Base-by-base conservation (phyloP, 2,113 vertebrate species). In the Chaetura pelagica region DNA sequence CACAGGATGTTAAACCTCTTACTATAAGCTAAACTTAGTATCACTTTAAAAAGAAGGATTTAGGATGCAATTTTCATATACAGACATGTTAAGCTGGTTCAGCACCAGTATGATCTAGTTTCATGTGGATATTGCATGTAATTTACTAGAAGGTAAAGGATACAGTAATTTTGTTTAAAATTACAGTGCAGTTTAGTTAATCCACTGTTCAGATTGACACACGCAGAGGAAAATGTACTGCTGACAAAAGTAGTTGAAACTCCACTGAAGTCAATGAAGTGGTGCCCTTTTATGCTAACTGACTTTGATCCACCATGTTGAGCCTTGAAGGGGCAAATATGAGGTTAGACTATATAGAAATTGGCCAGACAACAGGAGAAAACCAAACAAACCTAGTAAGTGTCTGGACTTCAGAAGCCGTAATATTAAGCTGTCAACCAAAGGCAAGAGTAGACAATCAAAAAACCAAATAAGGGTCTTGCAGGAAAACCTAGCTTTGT, bases 381-480 rank as follows among this genome's bases (percentile, higher is more conserved):
- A 96, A 96, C 79, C 91, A 91, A 96, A 96, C 96, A 75, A 90
- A 91, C 91, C 76, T 84, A 94, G 2, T 80, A 92, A 93, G 94
- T 92, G 96, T 97, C 97, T 97, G 96, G 97, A 97, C 94, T 96
- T 96, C 94, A 90, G 81, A 98, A 97, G 97, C 93, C 59, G 96
- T 97, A 96, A 97, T 85, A 66, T 86, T 87, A 87, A 97, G 97
- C 98, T 98, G 96, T 98, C 97, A 98, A 98, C 98, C 98, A 98
- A 98, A 98, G 97, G 97, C 97, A 97, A 97, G 92, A 96, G 85
- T 93, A 96, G 96, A 97, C 93, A 98, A 97, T 96, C 96, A 97
- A 97, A 98, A 98, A 97, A 98, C 97, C 98, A 98, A 98, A 98
- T 96, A 98, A 91, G 96, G 96, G 97, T 97, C 97, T 98, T 96